phyloP scores from a whole-genome alignment of 2,888 invertebrate species.

The Cantharis flavilabris region DNA sequence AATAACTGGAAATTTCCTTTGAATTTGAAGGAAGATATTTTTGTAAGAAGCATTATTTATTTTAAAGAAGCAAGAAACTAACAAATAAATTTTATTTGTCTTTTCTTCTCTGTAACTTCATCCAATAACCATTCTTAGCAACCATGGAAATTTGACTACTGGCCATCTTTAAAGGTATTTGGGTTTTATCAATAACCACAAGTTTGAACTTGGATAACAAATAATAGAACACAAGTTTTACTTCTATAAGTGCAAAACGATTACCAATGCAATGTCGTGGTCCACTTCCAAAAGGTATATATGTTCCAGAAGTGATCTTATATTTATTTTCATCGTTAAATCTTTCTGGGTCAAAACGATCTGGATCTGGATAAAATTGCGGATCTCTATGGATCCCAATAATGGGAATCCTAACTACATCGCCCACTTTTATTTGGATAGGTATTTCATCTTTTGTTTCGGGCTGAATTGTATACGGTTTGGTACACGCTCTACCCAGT shows the following conservation, averaged over 20 bases:
- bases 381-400: constrained; percentile 43
- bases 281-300: constrained; percentile 55
- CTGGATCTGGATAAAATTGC: constrained; percentile 42
- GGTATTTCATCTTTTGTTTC: constrained; percentile 28
- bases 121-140: constrained; percentile 41
- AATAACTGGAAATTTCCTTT: too few species aligned
- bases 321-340: constrained; percentile 61
- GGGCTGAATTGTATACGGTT: constrained; percentile 37
- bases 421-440: constrained; percentile 30
- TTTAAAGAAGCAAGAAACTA: too few species aligned
- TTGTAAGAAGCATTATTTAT: too few species aligned
- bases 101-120: constrained; percentile 36
- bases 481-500: constrained; percentile 37
- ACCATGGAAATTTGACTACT: constrained; percentile 32
- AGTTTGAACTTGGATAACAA: constrained; percentile 41
- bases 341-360: constrained; percentile 48
- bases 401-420: constrained; percentile 39
- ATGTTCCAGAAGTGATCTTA: constrained; percentile 54
- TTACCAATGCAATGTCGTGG: constrained; percentile 67
- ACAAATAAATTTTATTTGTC: background rate
- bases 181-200: constrained; percentile 38
- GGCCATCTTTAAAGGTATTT: constrained; percentile 39
- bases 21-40: too few species aligned
- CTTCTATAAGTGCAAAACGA: constrained; percentile 45
- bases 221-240: constrained; percentile 40